Base-by-base conservation (phyloP, 2,113 vertebrate genomes). In the Rafetus swinhoei region DNA sequence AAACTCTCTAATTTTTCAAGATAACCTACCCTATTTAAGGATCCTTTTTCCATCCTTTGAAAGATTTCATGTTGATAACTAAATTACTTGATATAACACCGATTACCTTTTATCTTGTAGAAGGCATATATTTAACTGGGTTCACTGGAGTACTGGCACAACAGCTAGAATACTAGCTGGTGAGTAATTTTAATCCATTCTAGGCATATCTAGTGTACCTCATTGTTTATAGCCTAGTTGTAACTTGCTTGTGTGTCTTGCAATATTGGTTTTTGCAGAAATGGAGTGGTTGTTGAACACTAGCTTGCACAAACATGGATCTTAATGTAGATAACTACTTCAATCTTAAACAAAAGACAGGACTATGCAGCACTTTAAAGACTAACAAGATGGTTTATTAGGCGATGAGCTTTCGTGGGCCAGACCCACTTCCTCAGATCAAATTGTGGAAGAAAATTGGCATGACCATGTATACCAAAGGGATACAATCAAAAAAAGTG, bases 121-220 rank as follows among this genome's bases (percentile, higher is more conserved):
- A 94, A 98, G 99, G 90, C 96, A 97, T 6, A 90, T 98, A 50
- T 99, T 99, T 96, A 99, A 98, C 95, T 99, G 99, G 98, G 94
- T 98, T 88, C 99, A 99, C 53, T 98, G 98, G 97, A 96, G 97
- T 92, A 95, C 95, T 80, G 98, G 98, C 25, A 98, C 98, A 52
- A 93, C 96, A 91, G 97, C 97, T 90, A 98, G 99, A 96, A 98
- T 99, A 95, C 90, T 98, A 82, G 98, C 99, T 96, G 98, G 99
- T 99, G 95, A 98, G 97, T 96, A 87, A 91, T 18, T 90, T 4
- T 59, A n/a, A 25, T 55, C 24, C 11, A 77, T 85, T 77, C 89
- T 56, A 87, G 79, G 19, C 87, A 81, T 89, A 85, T 83, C 29
- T 92, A 87, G 95, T 92, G 15, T 96, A 69, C 56, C 88, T 72